Percentiles rank a stretch among this genome's conserved stretches.
phyloP scores from a whole-genome alignment of 2,888 invertebrate genomes.

The Noctua janthina region DNA sequence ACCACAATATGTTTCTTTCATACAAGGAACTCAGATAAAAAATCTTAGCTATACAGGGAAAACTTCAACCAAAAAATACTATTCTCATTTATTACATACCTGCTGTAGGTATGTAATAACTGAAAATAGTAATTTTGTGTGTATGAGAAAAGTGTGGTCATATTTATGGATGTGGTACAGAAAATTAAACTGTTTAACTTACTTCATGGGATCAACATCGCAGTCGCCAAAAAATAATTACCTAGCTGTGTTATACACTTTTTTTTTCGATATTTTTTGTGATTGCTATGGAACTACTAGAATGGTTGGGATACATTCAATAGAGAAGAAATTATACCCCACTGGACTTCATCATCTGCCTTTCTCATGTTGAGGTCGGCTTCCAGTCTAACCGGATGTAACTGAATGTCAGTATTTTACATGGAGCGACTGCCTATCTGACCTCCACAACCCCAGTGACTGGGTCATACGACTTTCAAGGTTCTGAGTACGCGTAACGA shows the following conservation, averaged over 20 bases:
- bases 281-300: background rate
- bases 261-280: background rate
- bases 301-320: background rate
- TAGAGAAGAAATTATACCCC: too few relatives aligned
- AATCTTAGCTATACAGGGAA: background rate
- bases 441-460: too few relatives aligned
- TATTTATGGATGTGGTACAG: background rate
- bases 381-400: background rate
- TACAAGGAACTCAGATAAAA: background rate
- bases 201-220: background rate
- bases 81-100: too few relatives aligned
- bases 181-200: background rate
- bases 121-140: too few relatives aligned
- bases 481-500: too few relatives aligned
- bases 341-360: too few relatives aligned
- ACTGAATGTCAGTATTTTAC: too few relatives aligned
- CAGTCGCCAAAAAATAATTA: background rate
- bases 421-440: too few relatives aligned
- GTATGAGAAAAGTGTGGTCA: background rate
- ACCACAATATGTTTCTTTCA: too few relatives aligned
- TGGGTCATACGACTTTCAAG: too few relatives aligned
- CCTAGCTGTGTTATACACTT: background rate
- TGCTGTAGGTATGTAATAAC: too few relatives aligned
- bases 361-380: background rate
- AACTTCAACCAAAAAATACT: background rate